phyloP scores from a whole-genome alignment of 2,888 invertebrate genomes.

The Busseola fusca region DNA sequence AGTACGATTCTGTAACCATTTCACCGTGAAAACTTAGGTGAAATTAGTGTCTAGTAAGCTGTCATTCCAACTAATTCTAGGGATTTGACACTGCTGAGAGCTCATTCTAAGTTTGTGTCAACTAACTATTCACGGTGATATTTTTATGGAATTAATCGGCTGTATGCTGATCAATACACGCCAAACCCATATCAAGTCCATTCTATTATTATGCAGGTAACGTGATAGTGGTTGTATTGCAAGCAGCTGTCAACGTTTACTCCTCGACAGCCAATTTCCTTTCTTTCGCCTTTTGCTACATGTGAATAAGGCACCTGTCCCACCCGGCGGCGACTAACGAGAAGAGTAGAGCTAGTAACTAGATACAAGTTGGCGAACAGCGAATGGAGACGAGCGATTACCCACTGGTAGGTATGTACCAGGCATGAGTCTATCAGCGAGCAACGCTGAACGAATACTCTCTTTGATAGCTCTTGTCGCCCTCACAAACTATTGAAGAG shows the following conservation, averaged over 20 bases:
- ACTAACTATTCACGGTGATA: too few species aligned
- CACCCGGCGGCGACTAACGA: neutral
- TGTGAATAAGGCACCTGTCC: constrained; percentile 14
- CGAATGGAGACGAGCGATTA: neutral
- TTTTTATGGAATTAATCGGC: too few species aligned
- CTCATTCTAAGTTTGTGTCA: too few species aligned
- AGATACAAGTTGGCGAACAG: neutral
- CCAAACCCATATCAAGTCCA: constrained; percentile 4
- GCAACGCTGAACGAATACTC: neutral
- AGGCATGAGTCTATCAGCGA: neutral
- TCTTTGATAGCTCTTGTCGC: neutral
- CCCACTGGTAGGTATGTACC: neutral
- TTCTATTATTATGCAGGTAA: constrained; percentile 13
- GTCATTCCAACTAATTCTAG: too few species aligned
- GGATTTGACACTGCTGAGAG: too few species aligned
- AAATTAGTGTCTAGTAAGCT: too few species aligned
- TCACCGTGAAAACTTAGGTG: too few species aligned
- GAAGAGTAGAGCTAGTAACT: neutral
- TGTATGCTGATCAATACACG: constrained; percentile 1
- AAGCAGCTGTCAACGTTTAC: constrained; percentile 18
- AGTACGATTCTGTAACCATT: too few species aligned
- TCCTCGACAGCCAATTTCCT: constrained; percentile 52
- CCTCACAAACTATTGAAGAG: neutral
- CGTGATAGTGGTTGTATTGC: constrained; percentile 14
- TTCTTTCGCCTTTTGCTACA: constrained; percentile 22